A percentile compares a stretch with the other conserved stretches of the same genome.
phyloP scores from a whole-genome alignment of 1,140 invertebrate genomes.

The Papilio helenus region DNA sequence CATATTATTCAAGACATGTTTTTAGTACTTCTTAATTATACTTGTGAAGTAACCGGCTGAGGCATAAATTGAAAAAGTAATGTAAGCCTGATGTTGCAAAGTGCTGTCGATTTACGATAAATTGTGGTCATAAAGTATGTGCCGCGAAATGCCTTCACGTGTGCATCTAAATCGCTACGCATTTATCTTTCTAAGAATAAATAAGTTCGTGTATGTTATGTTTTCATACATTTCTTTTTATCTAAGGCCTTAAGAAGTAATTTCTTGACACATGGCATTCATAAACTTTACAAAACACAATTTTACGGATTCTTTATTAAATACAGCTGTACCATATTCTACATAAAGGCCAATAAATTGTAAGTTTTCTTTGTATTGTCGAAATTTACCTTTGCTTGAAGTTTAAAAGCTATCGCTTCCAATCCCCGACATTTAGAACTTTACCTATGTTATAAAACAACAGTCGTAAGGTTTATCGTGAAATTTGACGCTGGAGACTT shows the following conservation, averaged over 20 bases:
- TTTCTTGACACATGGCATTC: too few relatives aligned
- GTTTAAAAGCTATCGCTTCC: slow-evolving; percentile 10
- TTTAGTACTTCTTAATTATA: neutral
- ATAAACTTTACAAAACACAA: too few relatives aligned
- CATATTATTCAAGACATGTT: neutral
- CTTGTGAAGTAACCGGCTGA: neutral
- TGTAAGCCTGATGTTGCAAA: slow-evolving; percentile 27
- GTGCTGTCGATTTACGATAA: slow-evolving; percentile 34
- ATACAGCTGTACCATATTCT: neutral
- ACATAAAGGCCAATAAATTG: neutral
- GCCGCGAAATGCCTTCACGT: slow-evolving; percentile 16
- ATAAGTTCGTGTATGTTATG: slow-evolving; percentile 21
- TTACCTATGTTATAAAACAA: slow-evolving; percentile 32
- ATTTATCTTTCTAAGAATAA: slow-evolving; percentile 33
- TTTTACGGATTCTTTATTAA: too few relatives aligned
- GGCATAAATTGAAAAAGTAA: slow-evolving; percentile 29
- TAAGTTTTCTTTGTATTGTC: neutral
- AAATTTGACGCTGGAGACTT: slow-evolving; percentile 10
- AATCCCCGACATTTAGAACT: slow-evolving; percentile 27
- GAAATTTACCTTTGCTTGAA: neutral
- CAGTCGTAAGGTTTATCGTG: slow-evolving; percentile 30
- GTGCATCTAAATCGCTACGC: slow-evolving; percentile 28
- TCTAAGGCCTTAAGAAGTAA: too few relatives aligned
- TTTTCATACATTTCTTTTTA: neutral
- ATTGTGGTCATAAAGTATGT: slow-evolving; percentile 36